phyloP scores from a whole-genome alignment of 2,113 vertebrate genomes.

The Xiphophorus hellerii region DNA sequence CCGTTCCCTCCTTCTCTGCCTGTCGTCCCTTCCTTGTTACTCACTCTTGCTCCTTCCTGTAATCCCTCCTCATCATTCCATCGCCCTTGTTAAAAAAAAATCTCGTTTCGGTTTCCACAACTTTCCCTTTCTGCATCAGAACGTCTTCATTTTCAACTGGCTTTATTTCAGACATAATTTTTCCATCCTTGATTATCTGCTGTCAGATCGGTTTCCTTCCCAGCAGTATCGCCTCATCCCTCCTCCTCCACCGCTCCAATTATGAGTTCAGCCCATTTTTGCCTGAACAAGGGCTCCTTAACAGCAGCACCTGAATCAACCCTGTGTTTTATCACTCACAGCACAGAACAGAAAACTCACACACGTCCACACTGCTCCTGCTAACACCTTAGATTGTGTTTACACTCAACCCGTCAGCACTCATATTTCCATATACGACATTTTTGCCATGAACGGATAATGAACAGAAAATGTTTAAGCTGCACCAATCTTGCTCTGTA shows the following conservation, averaged over 20 bases:
- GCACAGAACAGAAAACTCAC: slow-evolving; percentile 36
- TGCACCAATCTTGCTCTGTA: neutral
- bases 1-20: slow-evolving; percentile 11
- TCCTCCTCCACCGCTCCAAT: neutral
- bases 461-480: slow-evolving; percentile 15
- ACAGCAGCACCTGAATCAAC: slow-evolving; percentile 63
- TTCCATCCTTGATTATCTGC: neutral
- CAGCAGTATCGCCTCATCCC: neutral
- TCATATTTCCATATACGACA: slow-evolving; percentile 24
- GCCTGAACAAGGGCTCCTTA: slow-evolving; percentile 56
- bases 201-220: slow-evolving; percentile 4
- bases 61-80: slow-evolving; percentile 2
- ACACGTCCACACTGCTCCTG: slow-evolving; percentile 28
- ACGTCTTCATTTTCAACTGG: slow-evolving; percentile 1
- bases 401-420: slow-evolving; percentile 28
- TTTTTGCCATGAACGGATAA: slow-evolving; percentile 47
- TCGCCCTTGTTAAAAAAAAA: neutral
- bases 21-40: slow-evolving; percentile 44
- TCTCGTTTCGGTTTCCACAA: slow-evolving; percentile 2
- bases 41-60: slow-evolving; percentile 15
- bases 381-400: slow-evolving; percentile 37
- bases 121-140: neutral
- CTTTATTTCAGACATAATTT: neutral
- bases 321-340: slow-evolving; percentile 52
- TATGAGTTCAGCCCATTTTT: slow-evolving; percentile 31